Percentiles rank a stretch among this genome's conserved stretches.
Conservation (phyloP, 2,797 vertebrate genomes). For the Streptopelia turtur region DNA sequence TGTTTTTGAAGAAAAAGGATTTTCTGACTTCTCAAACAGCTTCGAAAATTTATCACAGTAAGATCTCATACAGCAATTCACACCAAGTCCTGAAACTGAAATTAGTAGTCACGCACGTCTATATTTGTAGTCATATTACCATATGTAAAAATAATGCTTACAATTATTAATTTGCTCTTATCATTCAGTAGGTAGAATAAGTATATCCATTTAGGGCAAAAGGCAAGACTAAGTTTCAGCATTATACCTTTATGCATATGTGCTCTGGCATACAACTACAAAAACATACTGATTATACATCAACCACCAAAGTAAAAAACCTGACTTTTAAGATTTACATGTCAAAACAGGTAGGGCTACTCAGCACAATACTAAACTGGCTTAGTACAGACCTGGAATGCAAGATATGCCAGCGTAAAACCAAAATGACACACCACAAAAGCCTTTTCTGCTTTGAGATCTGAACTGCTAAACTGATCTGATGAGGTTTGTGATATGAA, state of each 20-base stretch:
- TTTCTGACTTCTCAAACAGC: background rate
- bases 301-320: background rate
- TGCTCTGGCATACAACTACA: background rate
- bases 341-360: background rate
- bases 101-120: background rate
- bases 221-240: background rate
- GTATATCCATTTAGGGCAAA: background rate
- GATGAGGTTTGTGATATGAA: background rate
- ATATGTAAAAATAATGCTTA: background rate
- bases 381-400: background rate
- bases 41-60: background rate
- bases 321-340: background rate
- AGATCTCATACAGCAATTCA: background rate
- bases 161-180: background rate
- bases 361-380: background rate
- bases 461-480: background rate
- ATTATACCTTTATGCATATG: accelerated
- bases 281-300: background rate
- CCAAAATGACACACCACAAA: background rate
- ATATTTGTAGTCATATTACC: background rate
- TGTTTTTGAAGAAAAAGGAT: background rate
- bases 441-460: background rate
- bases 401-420: background rate
- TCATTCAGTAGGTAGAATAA: background rate
- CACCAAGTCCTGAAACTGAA: background rate